phyloP scores from a whole-genome alignment of 23 tunicate genomes.

The Trididemnum clinides region DNA sequence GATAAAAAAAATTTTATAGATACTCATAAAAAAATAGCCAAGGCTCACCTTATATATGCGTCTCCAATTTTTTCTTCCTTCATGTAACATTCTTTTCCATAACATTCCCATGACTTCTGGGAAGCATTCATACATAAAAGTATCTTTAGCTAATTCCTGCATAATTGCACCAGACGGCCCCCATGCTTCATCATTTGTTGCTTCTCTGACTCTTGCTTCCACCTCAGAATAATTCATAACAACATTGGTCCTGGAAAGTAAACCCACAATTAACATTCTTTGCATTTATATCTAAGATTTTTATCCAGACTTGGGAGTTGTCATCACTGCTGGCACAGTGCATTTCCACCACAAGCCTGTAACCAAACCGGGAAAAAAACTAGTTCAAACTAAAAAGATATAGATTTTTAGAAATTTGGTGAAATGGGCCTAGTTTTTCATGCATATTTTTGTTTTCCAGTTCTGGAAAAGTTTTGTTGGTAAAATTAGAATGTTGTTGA shows the following conservation, averaged over 20 bases:
- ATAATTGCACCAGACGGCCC: slow-evolving; percentile 95
- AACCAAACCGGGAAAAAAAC: no score
- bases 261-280: neutral
- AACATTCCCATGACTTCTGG: slow-evolving; percentile 98
- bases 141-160: slow-evolving; percentile 91
- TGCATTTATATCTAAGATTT: no score
- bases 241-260: slow-evolving; percentile 70
- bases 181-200: slow-evolving; percentile 99
- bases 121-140: slow-evolving; percentile 88
- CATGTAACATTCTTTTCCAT: slow-evolving; percentile 97
- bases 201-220: slow-evolving; percentile 88
- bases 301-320: neutral
- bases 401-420: no score
- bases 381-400: no score
- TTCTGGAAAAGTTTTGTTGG: no score
- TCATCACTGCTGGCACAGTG: no score
- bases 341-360: no score
- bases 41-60: neutral
- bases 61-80: slow-evolving; percentile 82
- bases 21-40: no score
- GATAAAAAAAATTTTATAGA: no score
- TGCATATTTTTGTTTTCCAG: no score
- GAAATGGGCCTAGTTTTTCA: no score
- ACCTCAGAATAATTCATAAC: slow-evolving; percentile 96
- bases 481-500: no score